phyloP scores from a whole-genome alignment of 2,797 vertebrate genomes.

The Cottoperca gobio region DNA sequence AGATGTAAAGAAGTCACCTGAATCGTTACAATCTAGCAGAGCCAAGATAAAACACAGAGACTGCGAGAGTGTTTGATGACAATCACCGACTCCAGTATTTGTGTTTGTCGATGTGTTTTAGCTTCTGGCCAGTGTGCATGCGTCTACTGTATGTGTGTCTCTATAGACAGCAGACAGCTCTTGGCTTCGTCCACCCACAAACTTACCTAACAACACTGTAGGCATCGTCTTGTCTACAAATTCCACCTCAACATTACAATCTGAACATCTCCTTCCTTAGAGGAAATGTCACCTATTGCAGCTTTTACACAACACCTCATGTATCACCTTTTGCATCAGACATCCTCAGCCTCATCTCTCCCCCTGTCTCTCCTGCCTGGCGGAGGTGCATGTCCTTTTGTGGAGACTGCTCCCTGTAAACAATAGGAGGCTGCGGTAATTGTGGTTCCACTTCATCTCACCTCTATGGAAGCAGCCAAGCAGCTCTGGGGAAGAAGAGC shows the following conservation, averaged over 20 bases:
- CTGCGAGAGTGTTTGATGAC: not conserved
- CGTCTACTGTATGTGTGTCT: constrained; percentile 15
- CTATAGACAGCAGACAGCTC: constrained; percentile 13
- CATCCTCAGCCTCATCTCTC: constrained; percentile 9
- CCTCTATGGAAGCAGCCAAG: constrained; percentile 48
- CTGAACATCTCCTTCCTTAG: constrained; percentile 31
- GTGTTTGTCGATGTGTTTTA: constrained; percentile 7
- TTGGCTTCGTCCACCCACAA: constrained; percentile 20
- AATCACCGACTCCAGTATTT: not conserved
- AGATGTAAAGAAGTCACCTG: not conserved
- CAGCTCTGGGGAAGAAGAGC: constrained; percentile 29
- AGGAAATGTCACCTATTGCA: constrained; percentile 38
- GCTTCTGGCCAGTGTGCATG: constrained; percentile 7
- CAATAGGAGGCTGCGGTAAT: constrained; percentile 70
- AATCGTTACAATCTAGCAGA: constrained; percentile 3
- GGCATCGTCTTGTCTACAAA: not conserved
- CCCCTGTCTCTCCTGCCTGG: constrained; percentile 24
- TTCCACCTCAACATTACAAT: constrained; percentile 40
- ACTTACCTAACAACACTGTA: constrained; percentile 15
- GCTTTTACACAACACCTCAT: constrained; percentile 25
- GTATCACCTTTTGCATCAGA: constrained; percentile 29
- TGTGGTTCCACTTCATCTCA: constrained; percentile 74
- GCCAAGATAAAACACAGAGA: not conserved
- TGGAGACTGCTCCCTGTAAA: constrained; percentile 66
- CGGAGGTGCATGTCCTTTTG: constrained; percentile 44